phyloP scores from a whole-genome alignment of 2,797 vertebrate species.

The Rhinatrema bivittatum region DNA sequence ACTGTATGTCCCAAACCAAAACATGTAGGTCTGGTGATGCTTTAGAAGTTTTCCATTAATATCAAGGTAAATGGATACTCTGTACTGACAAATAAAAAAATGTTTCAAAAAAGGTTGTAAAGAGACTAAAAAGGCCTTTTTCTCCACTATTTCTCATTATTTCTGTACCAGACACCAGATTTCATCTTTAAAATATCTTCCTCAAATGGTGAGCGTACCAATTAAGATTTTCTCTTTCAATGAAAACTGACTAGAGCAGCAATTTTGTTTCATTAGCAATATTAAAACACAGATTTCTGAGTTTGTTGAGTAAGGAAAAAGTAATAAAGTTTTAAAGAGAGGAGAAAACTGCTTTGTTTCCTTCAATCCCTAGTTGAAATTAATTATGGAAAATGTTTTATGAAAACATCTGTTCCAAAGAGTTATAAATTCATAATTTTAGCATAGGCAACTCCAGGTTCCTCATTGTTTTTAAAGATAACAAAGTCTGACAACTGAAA shows the following conservation, averaged over 20 bases:
- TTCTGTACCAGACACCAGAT: no score
- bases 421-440: conserved; percentile 68
- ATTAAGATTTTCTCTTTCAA: conserved; percentile 34
- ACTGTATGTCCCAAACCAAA: no score
- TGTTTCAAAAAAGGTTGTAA: no score
- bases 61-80: background rate
- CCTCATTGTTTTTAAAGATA: conserved; percentile 47
- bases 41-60: no score
- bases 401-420: conserved; percentile 71
- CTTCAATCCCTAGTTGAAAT: conserved; percentile 66
- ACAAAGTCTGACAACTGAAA: conserved; percentile 33
- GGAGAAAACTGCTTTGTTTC: conserved; percentile 63
- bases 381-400: conserved; percentile 75
- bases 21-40: background rate
- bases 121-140: no score
- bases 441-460: conserved; percentile 51
- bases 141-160: no score
- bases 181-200: conserved; percentile 18
- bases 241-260: conserved; percentile 46
- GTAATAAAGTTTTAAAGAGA: conserved; percentile 64
- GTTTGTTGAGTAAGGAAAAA: conserved; percentile 45
- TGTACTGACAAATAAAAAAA: conserved; percentile 10
- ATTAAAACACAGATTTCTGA: conserved; percentile 53
- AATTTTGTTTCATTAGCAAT: conserved; percentile 50
- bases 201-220: conserved; percentile 25